Evolutionary conservation across 1,140 invertebrate genomes (phyloP).

Genomic region (Gonatopus flavifemur): DNA sequence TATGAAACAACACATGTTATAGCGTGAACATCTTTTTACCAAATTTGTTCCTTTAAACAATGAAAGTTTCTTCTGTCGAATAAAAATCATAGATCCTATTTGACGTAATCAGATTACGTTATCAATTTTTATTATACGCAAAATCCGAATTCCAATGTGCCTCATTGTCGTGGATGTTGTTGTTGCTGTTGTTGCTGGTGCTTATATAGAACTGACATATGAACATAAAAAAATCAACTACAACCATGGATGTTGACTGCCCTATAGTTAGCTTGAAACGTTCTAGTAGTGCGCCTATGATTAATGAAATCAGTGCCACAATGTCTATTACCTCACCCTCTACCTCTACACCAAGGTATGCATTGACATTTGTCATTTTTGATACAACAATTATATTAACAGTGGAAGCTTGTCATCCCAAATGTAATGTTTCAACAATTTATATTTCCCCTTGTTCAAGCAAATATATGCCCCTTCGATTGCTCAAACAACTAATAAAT

Average conservation of each 20-base stretch:
- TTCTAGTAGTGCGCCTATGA: constrained; percentile 82
- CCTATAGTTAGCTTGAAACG: constrained; percentile 70
- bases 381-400: background rate
- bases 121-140: too few relatives aligned
- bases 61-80: too few relatives aligned
- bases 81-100: too few relatives aligned
- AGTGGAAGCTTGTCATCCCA: background rate
- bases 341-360: constrained; percentile 55
- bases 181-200: background rate
- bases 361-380: background rate
- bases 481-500: background rate
- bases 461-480: background rate
- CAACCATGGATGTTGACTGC: constrained; percentile 65
- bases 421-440: background rate
- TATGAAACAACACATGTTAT: too few relatives aligned
- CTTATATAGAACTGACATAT: constrained; percentile 9
- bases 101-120: too few relatives aligned
- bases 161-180: constrained; percentile 1
- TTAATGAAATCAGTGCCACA: constrained; percentile 66
- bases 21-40: too few relatives aligned
- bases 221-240: constrained; percentile 9
- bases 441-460: background rate
- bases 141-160: constrained; percentile 22
- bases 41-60: too few relatives aligned
- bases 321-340: constrained; percentile 54